Base-by-base conservation (phyloP, 30 jellyfish, hydroid and myxozoan genomes). In the Morbakka virulenta region DNA sequence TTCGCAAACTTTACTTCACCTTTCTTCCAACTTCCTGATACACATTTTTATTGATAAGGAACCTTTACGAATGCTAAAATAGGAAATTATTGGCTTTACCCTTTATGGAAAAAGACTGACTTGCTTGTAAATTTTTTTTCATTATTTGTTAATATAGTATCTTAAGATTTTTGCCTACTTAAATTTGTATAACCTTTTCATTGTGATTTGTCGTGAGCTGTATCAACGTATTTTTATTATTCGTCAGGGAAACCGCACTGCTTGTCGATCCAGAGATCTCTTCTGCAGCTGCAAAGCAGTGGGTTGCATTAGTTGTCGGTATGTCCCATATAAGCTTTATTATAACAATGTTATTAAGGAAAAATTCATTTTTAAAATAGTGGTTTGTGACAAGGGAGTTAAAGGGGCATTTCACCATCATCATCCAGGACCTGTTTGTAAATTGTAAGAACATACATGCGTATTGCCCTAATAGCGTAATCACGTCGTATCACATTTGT, bases 261-360 rank as follows among this genome's bases (percentile, higher is more conserved):
- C 88, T 93, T 23, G 96, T 86, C 32, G 99, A 86, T 52, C 90
- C 83, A 9, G 79, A 77, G 69, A 89, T 72, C 25, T 78, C 99
- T 1, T 81, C 99, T 9, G 86, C 96, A 0, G 91, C 96, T 0
- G 79, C 94, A 75, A 86, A 87, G 78, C 99, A 93, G 67, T 82
- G 92, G 86, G 95, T 89, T 28, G 97, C 97, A 14, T 80, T 77
- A 30, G 93, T 89, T 32, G 94, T 89, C 28, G 97, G 97, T 62
- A 66, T 12, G 87, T 50, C n/a, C n/a, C n/a, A n/a, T n/a, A n/a
- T n/a, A n/a, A n/a, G n/a, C n/a, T n/a, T n/a, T n/a, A n/a, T n/a
- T n/a, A n/a, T n/a, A n/a, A n/a, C n/a, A n/a, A n/a, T n/a, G n/a
- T n/a, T n/a, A n/a, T n/a, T n/a, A n/a, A n/a, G n/a, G n/a, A n/a